Evolutionary conservation across 2,113 vertebrate genomes (phyloP).

Genomic region (Prunella fulvescens): DNA sequence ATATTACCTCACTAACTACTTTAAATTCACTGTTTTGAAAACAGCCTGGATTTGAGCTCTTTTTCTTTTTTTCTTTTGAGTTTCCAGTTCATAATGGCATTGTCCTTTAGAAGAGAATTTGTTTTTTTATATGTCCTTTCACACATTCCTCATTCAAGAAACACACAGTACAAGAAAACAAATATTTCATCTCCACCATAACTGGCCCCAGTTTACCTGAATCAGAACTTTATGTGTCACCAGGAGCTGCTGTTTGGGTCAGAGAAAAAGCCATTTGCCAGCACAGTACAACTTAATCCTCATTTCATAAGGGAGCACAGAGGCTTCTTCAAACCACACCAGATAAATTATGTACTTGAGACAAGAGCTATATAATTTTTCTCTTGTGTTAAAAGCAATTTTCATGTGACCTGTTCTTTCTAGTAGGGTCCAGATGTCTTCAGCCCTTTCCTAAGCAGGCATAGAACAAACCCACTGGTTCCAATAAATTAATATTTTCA

Average conservation of each 20-base stretch:
- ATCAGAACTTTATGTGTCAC: not conserved
- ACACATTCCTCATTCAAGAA: not conserved
- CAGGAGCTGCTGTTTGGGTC: not conserved
- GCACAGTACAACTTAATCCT: not conserved
- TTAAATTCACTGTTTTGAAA: not conserved
- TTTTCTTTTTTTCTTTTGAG: not conserved
- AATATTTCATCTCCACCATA: not conserved
- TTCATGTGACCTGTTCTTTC: not conserved
- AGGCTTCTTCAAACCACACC: not conserved
- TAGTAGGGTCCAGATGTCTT: not conserved
- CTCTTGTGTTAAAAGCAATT: not conserved
- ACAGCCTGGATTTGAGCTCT: not conserved
- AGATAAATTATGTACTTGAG: not conserved
- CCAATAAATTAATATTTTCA: not conserved
- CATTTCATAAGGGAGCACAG: not conserved
- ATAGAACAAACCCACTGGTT: not conserved
- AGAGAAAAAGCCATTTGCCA: not conserved
- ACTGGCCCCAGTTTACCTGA: not conserved
- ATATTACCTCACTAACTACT: not conserved
- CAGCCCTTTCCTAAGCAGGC: not conserved
- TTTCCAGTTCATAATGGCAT: not conserved
- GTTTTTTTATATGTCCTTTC: not conserved
- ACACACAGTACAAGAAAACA: not conserved
- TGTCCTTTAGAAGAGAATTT: not conserved
- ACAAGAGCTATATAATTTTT: not conserved